Base-by-base conservation (phyloP, 2,113 vertebrate genomes). In the Osmerus eperlanus region DNA sequence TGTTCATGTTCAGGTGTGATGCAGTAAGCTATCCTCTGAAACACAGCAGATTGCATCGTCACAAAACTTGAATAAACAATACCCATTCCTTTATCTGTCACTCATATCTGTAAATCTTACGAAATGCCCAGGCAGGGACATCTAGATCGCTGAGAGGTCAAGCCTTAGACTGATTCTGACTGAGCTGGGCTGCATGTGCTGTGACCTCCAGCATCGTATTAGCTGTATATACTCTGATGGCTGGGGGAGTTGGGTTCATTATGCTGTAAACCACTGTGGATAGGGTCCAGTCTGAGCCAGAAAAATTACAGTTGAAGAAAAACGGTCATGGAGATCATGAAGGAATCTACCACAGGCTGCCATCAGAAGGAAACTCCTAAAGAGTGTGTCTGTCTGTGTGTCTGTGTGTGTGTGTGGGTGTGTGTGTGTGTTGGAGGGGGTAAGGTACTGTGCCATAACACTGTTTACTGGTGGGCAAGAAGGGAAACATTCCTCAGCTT, bases 1-100 rank as follows among this genome's bases (percentile, higher is more conserved):
- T 97, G 93, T 77, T 99, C 97, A 0, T 97, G 94, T 86, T 98
- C 94, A 3, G 97, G 97, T 14, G 96, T 98, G 89, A 99, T 93
- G 86, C 97, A 96, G 58, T 98, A 98, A 9, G 95, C 97, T 90
- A 97, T 91, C 76, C 93, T 96, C 97, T 99, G 91, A 63, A 92
- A 78, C 77, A 75, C 15, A 81, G 74, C 54, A 0, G 2, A 12
- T 47, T 12, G 41, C 41, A 47, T 47, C 9, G 41, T 47, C 41
- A 11, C 41, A 47, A 47, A 47, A 47, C 41, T 47, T 47, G 41
- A 11, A 47, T 7, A 11, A 47, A 47, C 41, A 47, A 47, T 47
- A 47, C 41, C 7, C 41, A 47, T 47, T 47, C 41, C 41, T 47
- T 47, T 47, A 11, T 2, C 41, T 12, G 41, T 47, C 41, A 9